Base-by-base conservation (phyloP, 2,113 vertebrate genomes). In the Saimiri boliviensis region DNA sequence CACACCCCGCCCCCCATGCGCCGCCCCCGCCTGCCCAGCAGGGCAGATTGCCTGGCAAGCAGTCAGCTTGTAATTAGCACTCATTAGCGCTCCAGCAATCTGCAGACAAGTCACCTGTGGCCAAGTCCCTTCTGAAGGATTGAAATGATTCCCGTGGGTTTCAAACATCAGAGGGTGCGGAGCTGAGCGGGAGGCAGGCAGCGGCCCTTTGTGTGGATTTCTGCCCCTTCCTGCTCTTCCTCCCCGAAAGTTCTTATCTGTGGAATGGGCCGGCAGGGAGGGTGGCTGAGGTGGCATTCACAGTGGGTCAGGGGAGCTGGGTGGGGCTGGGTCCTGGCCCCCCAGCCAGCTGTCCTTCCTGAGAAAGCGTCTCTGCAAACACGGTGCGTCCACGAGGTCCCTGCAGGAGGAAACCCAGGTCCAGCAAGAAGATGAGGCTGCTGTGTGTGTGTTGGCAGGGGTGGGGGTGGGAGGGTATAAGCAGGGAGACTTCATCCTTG, bases 41-140 rank as follows among this genome's bases (percentile, higher is more conserved):
- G 97, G 93, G 88, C 93, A 86, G 92, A 85, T 54, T 49, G 91
- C 83, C 73, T 96, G 93, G 91, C 79, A 7, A 91, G 56, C 0
- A 2, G 71, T 35, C 30, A 0, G 93, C 83, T 91, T 47, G 86
- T 86, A 93, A 96, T 96, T 90, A 97, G 92, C 80, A 40, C 96
- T 96, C 86, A 95, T 97, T 95, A 95, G 90, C 6, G 10, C 96
- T 25, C 32, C 42, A 0, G 68, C 95, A 66, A 60, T 71, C 89
- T 93, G 93, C 0, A 86, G 71, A 87, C 56, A 2, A 91, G 89
- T 83, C 84, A 8, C 92, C 80, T 79, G 95, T 84, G 42, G 45
- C 91, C 91, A 87, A 94, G 95, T 27, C 30, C 40, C 85, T 76
- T 76, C 89, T 27, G 2, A 30, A 32, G 74, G 66, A 37, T 0